These are phyloP conservation scores for Icerya purchasi DNA, from an alignment of 2,888 invertebrate genomes.

Conservation along the genomic window DNA sequence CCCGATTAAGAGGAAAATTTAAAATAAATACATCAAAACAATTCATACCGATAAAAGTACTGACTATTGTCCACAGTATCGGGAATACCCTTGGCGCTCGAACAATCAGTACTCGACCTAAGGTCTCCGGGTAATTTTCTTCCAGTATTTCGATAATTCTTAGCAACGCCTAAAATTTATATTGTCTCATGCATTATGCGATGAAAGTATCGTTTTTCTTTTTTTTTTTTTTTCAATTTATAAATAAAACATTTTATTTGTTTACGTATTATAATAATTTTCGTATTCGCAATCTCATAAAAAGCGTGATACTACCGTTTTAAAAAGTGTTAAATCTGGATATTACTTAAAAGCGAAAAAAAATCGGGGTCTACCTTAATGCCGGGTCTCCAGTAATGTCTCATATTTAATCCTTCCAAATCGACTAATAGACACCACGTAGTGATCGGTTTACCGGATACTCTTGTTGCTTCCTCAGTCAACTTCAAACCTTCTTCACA, in stretches of 20 bases:
- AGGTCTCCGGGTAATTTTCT: conserved; percentile 86
- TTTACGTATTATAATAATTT: too few species aligned
- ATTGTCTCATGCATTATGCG: too few species aligned
- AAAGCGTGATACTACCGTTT: too few species aligned
- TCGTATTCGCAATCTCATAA: too few species aligned
- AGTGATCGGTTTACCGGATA: conserved; percentile 60
- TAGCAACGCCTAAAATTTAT: conserved; percentile 34
- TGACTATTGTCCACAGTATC: conserved; percentile 83
- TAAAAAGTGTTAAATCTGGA: too few species aligned
- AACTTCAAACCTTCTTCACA: conserved; percentile 78
- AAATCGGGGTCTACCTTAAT: conserved; percentile 41
- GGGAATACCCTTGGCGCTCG: conserved; percentile 85
- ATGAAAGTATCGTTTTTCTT: too few species aligned
- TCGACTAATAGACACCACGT: conserved; percentile 81
- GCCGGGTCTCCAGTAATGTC: conserved; percentile 86
- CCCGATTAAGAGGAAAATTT: not conserved
- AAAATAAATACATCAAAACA: not conserved
- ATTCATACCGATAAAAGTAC: conserved; percentile 63
- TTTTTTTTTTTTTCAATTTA: too few species aligned
- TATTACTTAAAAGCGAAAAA: too few species aligned
- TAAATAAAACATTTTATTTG: too few species aligned
- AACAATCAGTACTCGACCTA: conserved; percentile 74
- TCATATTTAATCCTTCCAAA: conserved; percentile 82
- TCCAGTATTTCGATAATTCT: conserved; percentile 65
- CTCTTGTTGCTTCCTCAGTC: conserved; percentile 64